Base-by-base conservation (phyloP, 1,140 invertebrate genomes). In the Apis dorsata region DNA sequence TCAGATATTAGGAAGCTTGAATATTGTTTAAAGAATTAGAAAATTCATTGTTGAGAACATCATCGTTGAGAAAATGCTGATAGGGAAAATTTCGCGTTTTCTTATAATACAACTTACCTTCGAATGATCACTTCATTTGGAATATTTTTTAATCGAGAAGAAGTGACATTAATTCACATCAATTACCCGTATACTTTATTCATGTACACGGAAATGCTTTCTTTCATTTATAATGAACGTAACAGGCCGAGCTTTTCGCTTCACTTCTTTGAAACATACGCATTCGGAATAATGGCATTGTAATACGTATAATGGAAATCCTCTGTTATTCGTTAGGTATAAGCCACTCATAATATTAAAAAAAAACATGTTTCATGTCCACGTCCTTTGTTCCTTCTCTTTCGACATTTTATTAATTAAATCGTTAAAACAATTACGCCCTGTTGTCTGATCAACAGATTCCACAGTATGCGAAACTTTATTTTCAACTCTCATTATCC, bases 171-270 rank as follows among this genome's bases (percentile, higher is more conserved):
- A 65, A 78, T 69, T 78, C 34, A 49, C 10, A 13, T 15, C 55
- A 78, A 69, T 78, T 78, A 66, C 68, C 49, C 53, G 19, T 17
- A 8, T 15, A 28, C 53, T 68, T 78, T 44, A n/a, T 69, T 69
- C 28, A 44, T 44, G 21, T 9, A 21, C 28, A 17, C 19, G 13
- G 21, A 19, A 78, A 78, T 55, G 53, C 51, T 78, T 57, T 44
- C 53, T 57, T 78, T 28, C 53, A 24, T 59, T 68, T 78, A 53
- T 66, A 78, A 68, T 24, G 53, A 44, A 12, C 13, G 34, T 68
- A 78, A 69, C 49, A 57, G 21, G 19, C 4, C 3, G 28, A 57
- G 9, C 11, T 17, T 69, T 78, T 57, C 9, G 15, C 49, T 69
- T 57, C 28, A 2, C 1, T 51, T 12, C 28, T 63, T 63, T 11